phyloP scores from a whole-genome alignment of 2,888 invertebrate species.

The Chrysina gloriosa region DNA sequence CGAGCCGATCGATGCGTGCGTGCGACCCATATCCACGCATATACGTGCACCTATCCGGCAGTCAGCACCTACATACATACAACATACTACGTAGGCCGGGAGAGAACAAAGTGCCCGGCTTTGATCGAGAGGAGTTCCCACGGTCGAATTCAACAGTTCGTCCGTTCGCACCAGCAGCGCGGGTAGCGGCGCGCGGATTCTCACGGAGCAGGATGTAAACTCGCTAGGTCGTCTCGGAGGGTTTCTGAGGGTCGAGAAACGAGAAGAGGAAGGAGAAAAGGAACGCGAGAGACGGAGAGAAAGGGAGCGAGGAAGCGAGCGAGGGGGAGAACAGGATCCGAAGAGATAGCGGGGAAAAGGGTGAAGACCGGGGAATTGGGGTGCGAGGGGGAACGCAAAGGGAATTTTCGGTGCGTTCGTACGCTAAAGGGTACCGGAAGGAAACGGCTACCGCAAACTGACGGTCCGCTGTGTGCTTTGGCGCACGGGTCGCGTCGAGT shows the following conservation, averaged over 20 bases:
- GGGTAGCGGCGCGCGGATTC: slow-evolving; percentile 24
- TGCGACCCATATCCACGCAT: no score
- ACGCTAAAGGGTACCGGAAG: slow-evolving; percentile 38
- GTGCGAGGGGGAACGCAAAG: neutral
- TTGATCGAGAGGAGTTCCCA: slow-evolving; percentile 27
- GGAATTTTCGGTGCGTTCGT: slow-evolving; percentile 15
- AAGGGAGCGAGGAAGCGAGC: slow-evolving; percentile 5
- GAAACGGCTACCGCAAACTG: slow-evolving; percentile 31
- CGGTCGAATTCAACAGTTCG: slow-evolving; percentile 41
- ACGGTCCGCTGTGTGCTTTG: slow-evolving; percentile 8
- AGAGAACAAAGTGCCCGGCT: slow-evolving; percentile 14
- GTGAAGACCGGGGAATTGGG: neutral
- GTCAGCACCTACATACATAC: no score
- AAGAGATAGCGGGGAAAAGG: neutral
- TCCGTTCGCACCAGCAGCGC: slow-evolving; percentile 11
- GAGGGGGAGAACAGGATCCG: neutral
- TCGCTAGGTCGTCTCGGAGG: slow-evolving; percentile 8
- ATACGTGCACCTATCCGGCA: no score
- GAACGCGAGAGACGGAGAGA: neutral
- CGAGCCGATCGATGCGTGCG: no score
- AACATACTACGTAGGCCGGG: no score
- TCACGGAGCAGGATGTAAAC: slow-evolving; percentile 40
- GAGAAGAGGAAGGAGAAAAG: neutral
- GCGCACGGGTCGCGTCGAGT: no score
- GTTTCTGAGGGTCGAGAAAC: neutral